Conservation (phyloP, 2,113 vertebrate genomes). For the Chaetops frenatus region DNA sequence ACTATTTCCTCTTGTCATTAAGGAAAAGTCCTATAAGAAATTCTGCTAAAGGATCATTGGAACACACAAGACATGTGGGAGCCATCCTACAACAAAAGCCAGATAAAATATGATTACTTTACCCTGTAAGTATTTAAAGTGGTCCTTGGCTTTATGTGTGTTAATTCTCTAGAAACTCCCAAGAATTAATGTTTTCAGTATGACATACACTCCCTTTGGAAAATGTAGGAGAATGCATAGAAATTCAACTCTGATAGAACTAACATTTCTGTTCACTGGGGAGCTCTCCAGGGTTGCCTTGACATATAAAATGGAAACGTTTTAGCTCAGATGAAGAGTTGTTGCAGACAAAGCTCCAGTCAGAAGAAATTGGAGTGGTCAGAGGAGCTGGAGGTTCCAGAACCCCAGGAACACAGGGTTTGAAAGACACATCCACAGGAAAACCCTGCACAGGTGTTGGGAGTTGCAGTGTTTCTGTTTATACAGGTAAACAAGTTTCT, state of each 20-base stretch:
- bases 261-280: not conserved
- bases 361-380: not conserved
- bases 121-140: not conserved
- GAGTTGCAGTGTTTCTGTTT: not conserved
- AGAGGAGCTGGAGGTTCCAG: not conserved
- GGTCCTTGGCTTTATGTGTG: not conserved
- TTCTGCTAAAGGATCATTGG: not conserved
- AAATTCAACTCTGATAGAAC: not conserved
- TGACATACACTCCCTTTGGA: not conserved
- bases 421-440: not conserved
- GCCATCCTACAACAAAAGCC: not conserved
- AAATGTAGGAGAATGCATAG: not conserved
- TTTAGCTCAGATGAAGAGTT: not conserved
- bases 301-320: not conserved
- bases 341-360: not conserved
- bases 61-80: not conserved
- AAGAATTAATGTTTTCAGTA: not conserved
- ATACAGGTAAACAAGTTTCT: not conserved
- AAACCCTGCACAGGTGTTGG: not conserved
- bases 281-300: not conserved
- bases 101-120: not conserved
- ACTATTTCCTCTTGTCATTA: not conserved
- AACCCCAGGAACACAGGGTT: rapidly evolving
- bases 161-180: not conserved
- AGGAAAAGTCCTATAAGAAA: not conserved